Evolutionary conservation across 1,140 invertebrate genomes (phyloP), one percentile per base, ranked within the genome.

Genomic region (roundworm (Caenorhabditis elegans)): DNA sequence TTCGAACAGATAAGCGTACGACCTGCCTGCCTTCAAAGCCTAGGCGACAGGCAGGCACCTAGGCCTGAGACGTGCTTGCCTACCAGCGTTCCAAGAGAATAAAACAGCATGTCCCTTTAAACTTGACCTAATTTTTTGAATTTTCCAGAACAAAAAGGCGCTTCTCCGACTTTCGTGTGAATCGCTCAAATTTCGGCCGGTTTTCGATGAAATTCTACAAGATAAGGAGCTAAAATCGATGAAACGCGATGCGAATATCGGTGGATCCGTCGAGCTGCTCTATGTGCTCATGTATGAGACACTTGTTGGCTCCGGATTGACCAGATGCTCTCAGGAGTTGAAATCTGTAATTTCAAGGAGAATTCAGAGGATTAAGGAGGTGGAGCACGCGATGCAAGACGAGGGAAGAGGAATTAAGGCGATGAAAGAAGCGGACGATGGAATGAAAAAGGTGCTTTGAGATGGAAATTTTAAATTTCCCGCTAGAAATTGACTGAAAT

Each of bases 261-360:
- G 65, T 5, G 43, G 78, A 39, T 70, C 88, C 51, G 19, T 79
- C 2, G 47, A 77, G 13, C 60, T 85, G 13, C 24, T 79, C 17
- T 81, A 83, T 13, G 85, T 89, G 17, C 34, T 89, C 15, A 76
- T 90, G 4, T 89, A 89, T 47, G 88, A 89, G 43, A 55, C 88
- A n/a, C 47, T 89, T 2, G 51, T 87, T 24, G 88, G 88, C 22
- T 53, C 78, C 19, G 84, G 79, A 51, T 78, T 49, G 22, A 83
- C 80, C 26, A 76, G 55, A 82, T 53, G 82, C 77, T 83, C 75
- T 17, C 55, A 47, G 13, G 47, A 78, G 55, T 22, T 78, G 81
- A 84, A 78, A 60, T 76, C 53, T 19, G 80, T 43, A 15, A 48
- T 65, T 34, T 80, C 31, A 60, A 84, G 48, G 46, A 60, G 75